Conservation (phyloP, 2,888 invertebrate species). For the Phengaris alcon region DNA sequence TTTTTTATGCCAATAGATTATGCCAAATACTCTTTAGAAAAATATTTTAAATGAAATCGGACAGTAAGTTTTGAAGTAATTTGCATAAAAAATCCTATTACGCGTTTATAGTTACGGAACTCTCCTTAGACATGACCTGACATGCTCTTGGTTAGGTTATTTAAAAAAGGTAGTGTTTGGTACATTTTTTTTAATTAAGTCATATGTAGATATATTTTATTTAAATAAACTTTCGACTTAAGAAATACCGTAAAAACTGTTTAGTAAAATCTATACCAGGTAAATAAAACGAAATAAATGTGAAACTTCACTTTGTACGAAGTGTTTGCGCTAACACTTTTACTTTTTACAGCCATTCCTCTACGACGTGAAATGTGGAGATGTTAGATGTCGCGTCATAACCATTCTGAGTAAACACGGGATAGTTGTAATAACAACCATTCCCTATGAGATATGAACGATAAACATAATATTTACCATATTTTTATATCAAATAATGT, state of each 20-base stretch:
- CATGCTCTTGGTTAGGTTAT: no score
- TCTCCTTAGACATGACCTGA: no score
- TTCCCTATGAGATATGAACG: constrained; percentile 5
- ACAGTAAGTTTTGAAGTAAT: no score
- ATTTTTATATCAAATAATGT: constrained; percentile 17
- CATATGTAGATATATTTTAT: no score
- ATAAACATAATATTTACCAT: constrained; percentile 19
- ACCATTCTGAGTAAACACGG: constrained; percentile 12
- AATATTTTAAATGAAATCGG: no score
- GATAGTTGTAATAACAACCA: constrained; percentile 2
- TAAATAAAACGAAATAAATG: background rate
- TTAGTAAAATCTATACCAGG: background rate
- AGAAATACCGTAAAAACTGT: background rate
- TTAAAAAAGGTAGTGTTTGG: no score
- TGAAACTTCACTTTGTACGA: background rate
- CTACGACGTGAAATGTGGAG: background rate
- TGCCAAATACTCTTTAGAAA: no score
- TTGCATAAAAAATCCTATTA: no score
- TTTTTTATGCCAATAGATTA: no score
- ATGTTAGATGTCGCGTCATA: constrained; percentile 16
- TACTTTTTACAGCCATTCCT: background rate
- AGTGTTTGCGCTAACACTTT: background rate
- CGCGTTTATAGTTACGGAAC: no score
- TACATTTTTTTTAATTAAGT: no score
- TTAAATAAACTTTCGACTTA: no score